These are phyloP conservation scores for Pristionchus japonicus DNA, from an alignment of 2,888 invertebrate genomes.

Conservation along the genomic window DNA sequence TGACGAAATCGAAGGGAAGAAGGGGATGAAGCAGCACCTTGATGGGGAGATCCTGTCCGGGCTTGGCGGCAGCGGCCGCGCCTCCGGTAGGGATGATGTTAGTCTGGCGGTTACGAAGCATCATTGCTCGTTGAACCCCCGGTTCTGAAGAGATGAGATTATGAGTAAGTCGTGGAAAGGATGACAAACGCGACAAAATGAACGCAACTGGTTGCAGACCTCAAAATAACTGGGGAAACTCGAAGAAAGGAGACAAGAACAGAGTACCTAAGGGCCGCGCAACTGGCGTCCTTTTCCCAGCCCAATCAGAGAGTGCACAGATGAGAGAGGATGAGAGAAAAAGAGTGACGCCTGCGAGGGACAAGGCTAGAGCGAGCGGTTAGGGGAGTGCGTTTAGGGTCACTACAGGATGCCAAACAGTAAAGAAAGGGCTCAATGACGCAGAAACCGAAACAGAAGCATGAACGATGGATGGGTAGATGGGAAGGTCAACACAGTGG, in stretches of 20 bases:
- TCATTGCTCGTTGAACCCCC: slow-evolving; percentile 11
- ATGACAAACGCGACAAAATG: background rate
- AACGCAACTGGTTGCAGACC: background rate
- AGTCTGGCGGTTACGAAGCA: slow-evolving; percentile 40
- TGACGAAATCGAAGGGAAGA: too few relatives aligned
- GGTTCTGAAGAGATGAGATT: background rate
- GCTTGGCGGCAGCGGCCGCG: slow-evolving; percentile 11
- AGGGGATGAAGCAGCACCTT: background rate
- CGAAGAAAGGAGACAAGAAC: background rate
- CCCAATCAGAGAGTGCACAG: background rate
- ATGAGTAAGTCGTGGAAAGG: background rate
- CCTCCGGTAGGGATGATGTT: slow-evolving; percentile 3
- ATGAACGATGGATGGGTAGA: background rate
- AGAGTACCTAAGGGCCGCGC: background rate
- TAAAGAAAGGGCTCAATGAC: background rate
- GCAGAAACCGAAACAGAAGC: too few relatives aligned
- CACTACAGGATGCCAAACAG: background rate
- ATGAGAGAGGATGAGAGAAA: background rate
- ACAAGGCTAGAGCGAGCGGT: background rate
- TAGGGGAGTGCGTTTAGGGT: background rate
- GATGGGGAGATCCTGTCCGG: slow-evolving; percentile 18
- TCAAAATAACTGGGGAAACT: background rate
- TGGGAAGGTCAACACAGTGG: background rate
- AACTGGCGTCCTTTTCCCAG: slow-evolving; percentile 7
- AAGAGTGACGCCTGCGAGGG: background rate